These are phyloP conservation scores for Tridacna crocea DNA, from an alignment of 2,888 invertebrate species.

Conservation along the genomic window DNA sequence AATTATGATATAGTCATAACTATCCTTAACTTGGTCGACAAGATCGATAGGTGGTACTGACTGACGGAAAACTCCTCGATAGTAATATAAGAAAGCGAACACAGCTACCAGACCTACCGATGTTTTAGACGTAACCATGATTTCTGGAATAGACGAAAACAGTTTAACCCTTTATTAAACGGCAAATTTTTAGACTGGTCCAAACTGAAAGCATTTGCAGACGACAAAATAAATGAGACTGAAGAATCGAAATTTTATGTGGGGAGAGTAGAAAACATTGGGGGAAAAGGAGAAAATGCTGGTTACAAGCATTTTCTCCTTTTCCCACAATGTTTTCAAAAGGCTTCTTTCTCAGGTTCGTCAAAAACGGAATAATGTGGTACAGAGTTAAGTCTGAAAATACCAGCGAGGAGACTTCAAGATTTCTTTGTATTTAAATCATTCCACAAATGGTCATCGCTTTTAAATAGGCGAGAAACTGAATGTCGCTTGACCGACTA, in stretches of 20 bases:
- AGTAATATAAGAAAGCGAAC: not conserved
- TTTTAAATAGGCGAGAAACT: no score
- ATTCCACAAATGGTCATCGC: no score
- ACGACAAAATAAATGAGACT: not conserved
- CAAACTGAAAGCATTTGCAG: not conserved
- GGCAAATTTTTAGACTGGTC: not conserved
- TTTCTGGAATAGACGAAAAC: not conserved
- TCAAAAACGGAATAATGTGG: no score
- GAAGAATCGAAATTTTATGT: not conserved
- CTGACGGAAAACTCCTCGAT: not conserved
- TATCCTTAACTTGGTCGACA: not conserved
- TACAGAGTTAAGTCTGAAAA: no score
- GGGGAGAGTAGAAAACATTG: not conserved
- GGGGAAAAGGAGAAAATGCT: not conserved
- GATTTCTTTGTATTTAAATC: no score
- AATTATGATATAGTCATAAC: slow-evolving; percentile 65
- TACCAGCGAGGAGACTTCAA: no score
- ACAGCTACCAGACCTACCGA: not conserved
- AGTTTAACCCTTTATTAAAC: not conserved
- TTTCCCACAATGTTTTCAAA: not conserved
- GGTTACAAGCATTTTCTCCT: not conserved
- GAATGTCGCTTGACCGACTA: no score
- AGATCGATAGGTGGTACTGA: not conserved
- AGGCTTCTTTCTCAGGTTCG: no score
- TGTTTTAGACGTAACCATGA: not conserved